Evolutionary conservation across 2,113 vertebrate species (phyloP), one percentile per base, ranked within the genome.

Genomic region (Capra hircus): DNA sequence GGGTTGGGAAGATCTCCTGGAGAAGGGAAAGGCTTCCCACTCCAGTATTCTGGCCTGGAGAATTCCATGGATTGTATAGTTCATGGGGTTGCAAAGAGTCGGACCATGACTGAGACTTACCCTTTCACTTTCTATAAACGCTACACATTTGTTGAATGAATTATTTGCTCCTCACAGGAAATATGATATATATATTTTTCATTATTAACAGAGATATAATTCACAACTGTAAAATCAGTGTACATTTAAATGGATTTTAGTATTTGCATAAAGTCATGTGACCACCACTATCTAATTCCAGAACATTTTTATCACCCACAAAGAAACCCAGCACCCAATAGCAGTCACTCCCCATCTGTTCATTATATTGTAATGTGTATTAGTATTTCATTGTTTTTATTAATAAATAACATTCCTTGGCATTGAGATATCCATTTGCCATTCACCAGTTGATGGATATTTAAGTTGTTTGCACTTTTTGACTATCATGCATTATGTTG

Each of bases 181-280:
- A 81, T 17, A 23, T 86, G 78, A 6, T 62, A 71, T 82, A 15
- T 40, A 92, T 81, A 36, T 84, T 52, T 77, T 87, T 17, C n/a
- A 28, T 83, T 88, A 97, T 83, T 83, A 86, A 33, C 95, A 71
- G 40, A 88, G 67, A 95, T 71, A 36, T 59, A 80, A 93, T 92
- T 88, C 6, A 67, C 43, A 67, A 60, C 82, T 55, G 48, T 88
- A 89, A 62, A 77, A 23, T 60, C 23, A 97, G 77, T 57, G 30
- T 77, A 50, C 14, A 62, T 86, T 82, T 91, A 59, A 88, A 9
- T 78, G 17, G 12, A 30, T 97, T 96, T 91, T 81, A 36, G 40
- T 33, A 82, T 88, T 67, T 62, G 93, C 45, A 36, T 36, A 30
- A 55, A 88, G 50, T 87, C 83, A 33, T 64, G 11, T 33, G 93